Evolutionary conservation across 2,888 invertebrate species (phyloP), one percentile per base, ranked within the genome.

Genomic region (Drosophila anomalata): DNA sequence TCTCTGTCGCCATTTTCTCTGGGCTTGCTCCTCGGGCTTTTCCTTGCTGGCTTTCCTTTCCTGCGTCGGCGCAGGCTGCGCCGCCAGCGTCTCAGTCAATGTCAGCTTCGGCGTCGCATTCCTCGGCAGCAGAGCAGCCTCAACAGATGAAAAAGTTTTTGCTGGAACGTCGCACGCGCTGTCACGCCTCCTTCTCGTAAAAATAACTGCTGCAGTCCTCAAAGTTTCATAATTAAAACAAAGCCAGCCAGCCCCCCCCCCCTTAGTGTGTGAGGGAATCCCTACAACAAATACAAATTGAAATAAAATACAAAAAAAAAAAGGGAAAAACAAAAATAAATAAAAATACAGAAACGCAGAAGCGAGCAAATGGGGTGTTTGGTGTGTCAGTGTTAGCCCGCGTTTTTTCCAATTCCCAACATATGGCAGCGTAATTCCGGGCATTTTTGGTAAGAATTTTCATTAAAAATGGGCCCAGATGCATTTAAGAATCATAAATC

Each of bases 71-170:
- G 77, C 47, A 42, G 42, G 54, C 70, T 22, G 41, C 46, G 48
- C 76, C 20, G 42, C 48, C 31, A 56, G 12, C 51, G 26, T 11
- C 46, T 41, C 63, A 52, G 72, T 33, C 71, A 62, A 51, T 72
- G 54, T 46, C 62, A 62, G 57, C 77, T 67, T 67, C 77, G 68
- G 59, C 85, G 66, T 42, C 48, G 53, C 74, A 76, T 76, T 80
- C 78, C 84, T 63, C 68, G 65, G 70, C 75, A 55, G 77, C 65
- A 63, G 44, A 44, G 77, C 65, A 66, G 66, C 84, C 66, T 87
- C 81, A 82, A 87, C 85, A 82, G 87, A 78, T 82, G 87, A 81
- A 82, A 78, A 87, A 84, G 76, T 82, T 85, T 68, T 66, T 59
- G 81, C 70, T 75, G 59, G 61, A 68, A 77, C 70, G 56, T 67